Evolutionary conservation across 2,888 invertebrate species (phyloP).

Genomic region (Julus scanicus): DNA sequence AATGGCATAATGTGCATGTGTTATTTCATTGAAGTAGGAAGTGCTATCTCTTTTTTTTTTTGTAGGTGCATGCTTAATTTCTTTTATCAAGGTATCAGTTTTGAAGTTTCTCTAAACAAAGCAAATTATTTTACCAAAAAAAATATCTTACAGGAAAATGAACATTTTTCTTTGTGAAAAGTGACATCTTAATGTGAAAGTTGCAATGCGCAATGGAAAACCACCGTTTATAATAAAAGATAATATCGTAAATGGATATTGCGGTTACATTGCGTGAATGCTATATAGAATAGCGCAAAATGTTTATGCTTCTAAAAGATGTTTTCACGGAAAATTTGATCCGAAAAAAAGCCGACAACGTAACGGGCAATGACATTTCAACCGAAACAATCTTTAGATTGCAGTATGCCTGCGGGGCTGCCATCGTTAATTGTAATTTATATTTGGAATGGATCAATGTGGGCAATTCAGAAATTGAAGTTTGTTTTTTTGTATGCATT

Average conservation of each 20-base stretch:
- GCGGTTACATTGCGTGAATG: not conserved
- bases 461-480: constrained; percentile 16
- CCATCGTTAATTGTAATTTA: constrained; percentile 8
- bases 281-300: not conserved
- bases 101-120: not conserved
- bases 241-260: constrained; percentile 25
- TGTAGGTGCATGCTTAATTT: no score
- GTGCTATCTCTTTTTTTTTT: no score
- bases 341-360: no score
- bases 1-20: no score
- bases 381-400: no score
- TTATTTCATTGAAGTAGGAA: no score
- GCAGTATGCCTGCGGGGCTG: not conserved
- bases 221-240: constrained; percentile 9
- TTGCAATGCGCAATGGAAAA: not conserved
- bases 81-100: no score
- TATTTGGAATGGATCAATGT: not conserved
- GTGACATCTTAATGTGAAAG: constrained; percentile 30
- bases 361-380: no score
- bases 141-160: not conserved
- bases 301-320: not conserved
- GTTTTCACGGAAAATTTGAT: not conserved
- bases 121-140: constrained; percentile 8
- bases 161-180: not conserved
- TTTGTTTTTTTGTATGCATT: not conserved